Percentiles rank a stretch among this genome's conserved stretches.
phyloP scores from a whole-genome alignment of 2,797 vertebrate genomes.

The Melanotaenia boesemani region DNA sequence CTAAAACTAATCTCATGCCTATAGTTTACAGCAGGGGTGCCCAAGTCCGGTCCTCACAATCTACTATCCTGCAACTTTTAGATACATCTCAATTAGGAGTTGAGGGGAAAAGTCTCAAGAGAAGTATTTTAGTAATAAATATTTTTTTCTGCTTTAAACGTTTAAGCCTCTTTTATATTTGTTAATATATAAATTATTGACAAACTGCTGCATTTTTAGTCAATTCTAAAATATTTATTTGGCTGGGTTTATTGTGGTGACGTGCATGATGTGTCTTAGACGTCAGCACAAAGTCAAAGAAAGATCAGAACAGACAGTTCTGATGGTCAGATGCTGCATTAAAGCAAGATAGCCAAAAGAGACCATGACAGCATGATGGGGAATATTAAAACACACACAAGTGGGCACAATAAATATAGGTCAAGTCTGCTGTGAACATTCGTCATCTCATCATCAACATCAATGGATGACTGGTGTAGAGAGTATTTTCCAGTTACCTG shows the following conservation, averaged over 20 bases:
- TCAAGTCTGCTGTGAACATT: neutral
- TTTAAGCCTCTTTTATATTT: neutral
- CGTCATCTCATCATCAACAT: neutral
- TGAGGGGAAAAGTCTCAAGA: no score
- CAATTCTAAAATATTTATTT: slow-evolving; percentile 14
- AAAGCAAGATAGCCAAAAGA: neutral
- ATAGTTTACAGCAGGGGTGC: slow-evolving; percentile 5
- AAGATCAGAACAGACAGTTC: slow-evolving; percentile 8
- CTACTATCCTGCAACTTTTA: no score
- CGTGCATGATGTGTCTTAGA: neutral
- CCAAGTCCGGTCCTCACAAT: no score
- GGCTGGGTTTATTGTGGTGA: slow-evolving; percentile 5
- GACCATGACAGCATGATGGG: neutral
- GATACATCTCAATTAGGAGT: no score
- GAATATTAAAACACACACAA: neutral
- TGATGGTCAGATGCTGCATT: neutral
- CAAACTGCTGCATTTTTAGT: slow-evolving; percentile 3
- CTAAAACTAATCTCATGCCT: slow-evolving; percentile 21
- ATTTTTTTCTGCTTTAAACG: neutral
- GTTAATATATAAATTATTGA: slow-evolving; percentile 25
- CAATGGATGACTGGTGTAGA: neutral
- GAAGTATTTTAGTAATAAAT: neutral
- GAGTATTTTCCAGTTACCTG: slow-evolving; percentile 85
- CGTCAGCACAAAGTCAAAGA: slow-evolving; percentile 18
- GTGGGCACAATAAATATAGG: neutral